Evolutionary conservation across 1,140 invertebrate species (phyloP), one percentile per base, ranked within the genome.

Genomic region (Hyles vespertilio): DNA sequence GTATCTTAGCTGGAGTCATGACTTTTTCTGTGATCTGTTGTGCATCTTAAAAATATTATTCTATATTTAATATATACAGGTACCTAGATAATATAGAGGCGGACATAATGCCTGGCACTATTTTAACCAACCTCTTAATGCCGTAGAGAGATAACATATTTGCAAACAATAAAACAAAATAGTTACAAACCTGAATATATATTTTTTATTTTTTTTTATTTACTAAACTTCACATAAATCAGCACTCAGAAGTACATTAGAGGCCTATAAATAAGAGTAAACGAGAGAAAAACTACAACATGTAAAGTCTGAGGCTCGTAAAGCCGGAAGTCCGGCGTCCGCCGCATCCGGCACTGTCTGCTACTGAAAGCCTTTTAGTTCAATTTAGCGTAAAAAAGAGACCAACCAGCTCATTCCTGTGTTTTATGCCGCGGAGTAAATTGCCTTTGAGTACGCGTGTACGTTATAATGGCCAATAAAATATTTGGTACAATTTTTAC

Each of bases 351-450:
- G 55, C 65, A 53, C 67, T 70, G 66, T 77, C 71, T 82, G 73
- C 67, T 69, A 51, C 67, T 80, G 70, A 81, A 85, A 83, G 80
- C 79, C 82, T 81, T 83, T 85, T 83, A 83, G 80, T 83, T 85
- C 75, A 85, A 83, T 81, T 83, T 74, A 75, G 63, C 79, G 75
- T 81, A 72, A 83, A 84, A 81, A 77, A 67, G 63, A 65, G 59
- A 59, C 61, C 61, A 58, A 68, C 67, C 70, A 63, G 54, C 65
- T 60, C 61, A 68, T 70, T 72, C 60, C 59, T 76, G 61, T 75
- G 68, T 75, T 74, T 74, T 79, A 72, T 62, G 65, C 60, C 67
- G 59, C 61, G 65, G 45, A 63, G 58, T 56, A 73, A 72, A 72
- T 68, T 70, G 57, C 58, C 50, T 50, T 61, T 56, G 49, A 59